Conservation (phyloP, 1,140 invertebrate genomes). For the Cataglyphis hispanica region DNA sequence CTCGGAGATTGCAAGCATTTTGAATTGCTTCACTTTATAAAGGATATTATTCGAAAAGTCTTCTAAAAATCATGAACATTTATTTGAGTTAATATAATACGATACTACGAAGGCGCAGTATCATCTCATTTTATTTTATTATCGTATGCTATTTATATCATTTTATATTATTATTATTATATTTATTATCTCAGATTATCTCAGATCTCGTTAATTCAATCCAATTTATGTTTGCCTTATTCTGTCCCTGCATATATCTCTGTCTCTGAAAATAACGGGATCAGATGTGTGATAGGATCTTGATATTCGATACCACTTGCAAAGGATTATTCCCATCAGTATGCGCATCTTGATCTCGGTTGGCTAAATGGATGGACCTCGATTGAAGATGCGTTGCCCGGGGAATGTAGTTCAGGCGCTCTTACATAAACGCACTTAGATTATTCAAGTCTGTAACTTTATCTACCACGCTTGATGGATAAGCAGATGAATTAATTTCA, state of each 20-base stretch:
- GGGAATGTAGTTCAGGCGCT: conserved; percentile 25
- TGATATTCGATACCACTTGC: background rate
- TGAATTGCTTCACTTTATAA: background rate
- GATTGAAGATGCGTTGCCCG: background rate
- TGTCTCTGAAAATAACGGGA: background rate
- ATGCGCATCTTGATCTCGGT: background rate
- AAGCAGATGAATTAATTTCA: conserved; percentile 17
- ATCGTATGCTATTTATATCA: background rate
- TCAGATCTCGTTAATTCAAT: too few relatives aligned
- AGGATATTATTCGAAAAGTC: background rate
- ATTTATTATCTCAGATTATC: background rate
- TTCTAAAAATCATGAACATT: background rate
- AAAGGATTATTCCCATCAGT: background rate
- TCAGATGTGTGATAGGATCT: background rate
- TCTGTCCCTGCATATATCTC: background rate
- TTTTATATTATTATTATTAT: background rate
- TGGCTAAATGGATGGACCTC: background rate
- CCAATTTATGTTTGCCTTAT: too few relatives aligned
- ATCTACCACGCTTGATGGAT: conserved; percentile 12
- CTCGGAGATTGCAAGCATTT: background rate
- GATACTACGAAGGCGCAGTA: background rate
- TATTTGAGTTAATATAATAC: background rate
- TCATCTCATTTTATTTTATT: background rate
- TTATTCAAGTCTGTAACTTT: background rate
- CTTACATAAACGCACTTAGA: conserved; percentile 1